Base-by-base conservation (phyloP, 2,888 invertebrate species). In the Panzeria rudis region DNA sequence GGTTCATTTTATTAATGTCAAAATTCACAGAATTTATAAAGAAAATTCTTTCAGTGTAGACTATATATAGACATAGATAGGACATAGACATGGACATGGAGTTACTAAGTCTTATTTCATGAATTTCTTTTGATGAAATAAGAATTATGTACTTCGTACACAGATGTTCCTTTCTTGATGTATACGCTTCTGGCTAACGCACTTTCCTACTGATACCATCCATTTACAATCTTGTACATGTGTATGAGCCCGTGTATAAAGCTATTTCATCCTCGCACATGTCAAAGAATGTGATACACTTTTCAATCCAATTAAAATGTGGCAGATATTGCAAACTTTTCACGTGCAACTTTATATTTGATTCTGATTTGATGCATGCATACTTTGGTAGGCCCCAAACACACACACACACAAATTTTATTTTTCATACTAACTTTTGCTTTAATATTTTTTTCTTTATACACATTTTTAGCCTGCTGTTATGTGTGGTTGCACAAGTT, bases 261-360 rank as follows among this genome's bases (percentile, higher is more conserved):
- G 44, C 1, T 5, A 15, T 25, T 56, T 59, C 17, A 17, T 50
- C 15, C 17, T 54, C 23, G 50, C 75, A 69, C 69, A 81, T 75
- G 81, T 62, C 62, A 81, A 69, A 69, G 75, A 75, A 69, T 61
- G 69, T 75, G 76, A 54, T 71, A 62, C 38, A 76, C 44, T 71
- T 56, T 76, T 76, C 76, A 76, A 82, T 82, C 69, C 82, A 82
- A 82, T 82, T 82, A 76, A 82, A 76, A 82, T 71, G 64, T 23
- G 9, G 23, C 54, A 69, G 52, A 68, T 75, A 47, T 62, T 54
- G 11, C 71, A 20, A 62, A 82, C 76, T 76, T 76, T 73, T 44
- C 59, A 59, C 73, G 41, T 75, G 68, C 23, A 41, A 25, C 38
- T 41, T 62, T 75, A 17, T 61, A 29, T 59, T 47, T 73, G 7